Percentiles rank a stretch among this genome's conserved stretches.
Evolutionary conservation across 1,140 invertebrate genomes (phyloP).

Genomic region (Drosophila guanche): DNA sequence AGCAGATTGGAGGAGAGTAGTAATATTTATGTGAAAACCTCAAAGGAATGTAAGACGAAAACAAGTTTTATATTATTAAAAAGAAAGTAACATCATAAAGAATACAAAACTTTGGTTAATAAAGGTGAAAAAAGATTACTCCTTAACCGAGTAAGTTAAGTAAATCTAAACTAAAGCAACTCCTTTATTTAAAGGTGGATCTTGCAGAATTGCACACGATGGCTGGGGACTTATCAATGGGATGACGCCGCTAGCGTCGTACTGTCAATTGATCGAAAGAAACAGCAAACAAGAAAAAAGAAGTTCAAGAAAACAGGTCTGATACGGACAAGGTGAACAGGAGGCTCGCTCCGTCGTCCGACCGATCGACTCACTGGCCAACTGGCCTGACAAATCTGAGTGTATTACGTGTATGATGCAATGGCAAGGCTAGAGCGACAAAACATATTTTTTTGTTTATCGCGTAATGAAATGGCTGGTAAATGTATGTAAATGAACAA

Average conservation of each 20-base stretch:
- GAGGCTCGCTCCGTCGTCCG: constrained; percentile 50
- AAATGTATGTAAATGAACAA: constrained; percentile 18
- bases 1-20: no score
- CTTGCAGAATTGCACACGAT: no score
- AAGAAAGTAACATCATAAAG: not conserved
- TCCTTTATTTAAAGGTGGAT: no score
- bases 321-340: constrained; percentile 53
- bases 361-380: constrained; percentile 21
- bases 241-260: no score
- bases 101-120: not conserved
- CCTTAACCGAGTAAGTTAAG: no score
- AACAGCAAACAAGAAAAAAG: not conserved
- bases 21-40: not conserved
- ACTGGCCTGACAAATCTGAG: constrained; percentile 8
- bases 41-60: not conserved
- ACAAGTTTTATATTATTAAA: not conserved
- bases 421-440: constrained; percentile 46
- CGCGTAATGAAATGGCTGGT: constrained; percentile 18
- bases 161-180: no score
- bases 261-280: no score
- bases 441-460: constrained; percentile 64
- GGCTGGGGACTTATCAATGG: no score
- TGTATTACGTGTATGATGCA: constrained; percentile 41
- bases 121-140: no score
- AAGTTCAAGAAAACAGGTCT: constrained; percentile 36